Evolutionary conservation across 2,113 vertebrate genomes (phyloP).

Genomic region (Cnemophilus loriae): DNA sequence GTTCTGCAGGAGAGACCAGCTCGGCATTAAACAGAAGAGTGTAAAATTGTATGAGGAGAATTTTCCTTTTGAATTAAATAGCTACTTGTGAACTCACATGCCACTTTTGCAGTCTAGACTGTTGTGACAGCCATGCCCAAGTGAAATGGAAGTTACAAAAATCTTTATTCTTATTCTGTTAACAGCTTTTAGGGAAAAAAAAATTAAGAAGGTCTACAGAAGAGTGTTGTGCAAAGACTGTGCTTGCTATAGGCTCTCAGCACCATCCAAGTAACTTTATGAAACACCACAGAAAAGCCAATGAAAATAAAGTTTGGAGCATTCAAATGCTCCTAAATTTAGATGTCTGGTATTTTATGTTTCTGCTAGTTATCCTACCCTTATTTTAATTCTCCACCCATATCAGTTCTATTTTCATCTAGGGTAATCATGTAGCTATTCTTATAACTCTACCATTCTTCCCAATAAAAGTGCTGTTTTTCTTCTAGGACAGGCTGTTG

Average conservation of each 20-base stretch:
- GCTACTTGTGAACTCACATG: neutral
- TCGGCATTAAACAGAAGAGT: neutral
- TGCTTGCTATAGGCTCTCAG: neutral
- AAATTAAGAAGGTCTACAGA: neutral
- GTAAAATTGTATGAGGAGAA: neutral
- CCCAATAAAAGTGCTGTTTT: neutral
- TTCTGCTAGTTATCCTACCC: neutral
- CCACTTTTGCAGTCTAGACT: neutral
- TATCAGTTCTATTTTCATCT: conserved; percentile 31
- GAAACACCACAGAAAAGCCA: neutral
- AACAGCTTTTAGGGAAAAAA: neutral
- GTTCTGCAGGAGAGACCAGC: neutral
- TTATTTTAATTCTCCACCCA: conserved; percentile 2
- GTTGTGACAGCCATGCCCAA: neutral
- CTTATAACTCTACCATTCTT: neutral
- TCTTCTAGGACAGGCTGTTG: neutral
- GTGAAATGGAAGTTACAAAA: neutral
- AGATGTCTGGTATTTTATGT: conserved; percentile 4
- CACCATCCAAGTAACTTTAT: neutral
- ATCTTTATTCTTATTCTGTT: neutral
- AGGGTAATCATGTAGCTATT: neutral
- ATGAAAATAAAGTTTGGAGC: neutral
- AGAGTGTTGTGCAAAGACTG: neutral
- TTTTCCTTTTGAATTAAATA: neutral
- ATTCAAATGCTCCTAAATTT: neutral